A percentile compares a stretch with the other conserved stretches of the same genome.
Evolutionary conservation across 2,797 vertebrate species (phyloP).

Genomic region (Triplophysa yarkandensis): DNA sequence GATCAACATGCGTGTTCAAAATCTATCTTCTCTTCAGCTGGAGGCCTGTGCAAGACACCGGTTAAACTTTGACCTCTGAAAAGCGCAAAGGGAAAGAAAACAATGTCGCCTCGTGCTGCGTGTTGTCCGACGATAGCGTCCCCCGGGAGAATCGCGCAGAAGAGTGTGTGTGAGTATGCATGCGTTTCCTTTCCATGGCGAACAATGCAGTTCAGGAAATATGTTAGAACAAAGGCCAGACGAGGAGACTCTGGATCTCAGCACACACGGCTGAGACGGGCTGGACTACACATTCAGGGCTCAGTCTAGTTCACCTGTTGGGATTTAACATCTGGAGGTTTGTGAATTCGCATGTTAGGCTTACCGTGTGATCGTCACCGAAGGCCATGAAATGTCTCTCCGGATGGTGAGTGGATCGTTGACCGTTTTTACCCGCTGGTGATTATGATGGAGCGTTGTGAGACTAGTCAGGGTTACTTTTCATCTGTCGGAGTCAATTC

Average conservation of each 20-base stretch:
- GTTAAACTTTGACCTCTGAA: conserved; percentile 61
- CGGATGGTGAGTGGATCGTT: conserved; percentile 75
- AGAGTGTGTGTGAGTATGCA: conserved; percentile 41
- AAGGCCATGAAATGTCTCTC: conserved; percentile 70
- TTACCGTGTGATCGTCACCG: conserved; percentile 58
- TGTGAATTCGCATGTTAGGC: conserved; percentile 16
- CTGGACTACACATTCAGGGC: conserved; percentile 8
- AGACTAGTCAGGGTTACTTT: background rate
- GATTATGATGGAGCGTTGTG: background rate
- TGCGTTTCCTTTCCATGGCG: conserved; percentile 69
- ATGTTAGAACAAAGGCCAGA: conserved; percentile 77
- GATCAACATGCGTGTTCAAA: conserved; percentile 57
- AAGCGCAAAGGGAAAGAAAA: conserved; percentile 56
- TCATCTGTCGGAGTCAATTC: background rate
- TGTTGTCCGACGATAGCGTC: conserved; percentile 58
- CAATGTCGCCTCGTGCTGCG: conserved; percentile 60
- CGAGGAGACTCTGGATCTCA: conserved; percentile 64
- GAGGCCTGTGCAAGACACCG: background rate
- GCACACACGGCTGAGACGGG: conserved; percentile 55
- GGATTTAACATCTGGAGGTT: conserved; percentile 9
- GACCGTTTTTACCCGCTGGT: background rate
- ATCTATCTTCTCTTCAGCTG: conserved; percentile 40
- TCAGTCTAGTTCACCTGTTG: conserved; percentile 54
- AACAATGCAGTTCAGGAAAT: conserved; percentile 82
- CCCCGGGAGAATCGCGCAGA: conserved; percentile 58